Percentiles rank a stretch among this genome's conserved stretches.
Conservation (phyloP, 2,797 vertebrate genomes). For the Mormyrus hasselquistii region DNA sequence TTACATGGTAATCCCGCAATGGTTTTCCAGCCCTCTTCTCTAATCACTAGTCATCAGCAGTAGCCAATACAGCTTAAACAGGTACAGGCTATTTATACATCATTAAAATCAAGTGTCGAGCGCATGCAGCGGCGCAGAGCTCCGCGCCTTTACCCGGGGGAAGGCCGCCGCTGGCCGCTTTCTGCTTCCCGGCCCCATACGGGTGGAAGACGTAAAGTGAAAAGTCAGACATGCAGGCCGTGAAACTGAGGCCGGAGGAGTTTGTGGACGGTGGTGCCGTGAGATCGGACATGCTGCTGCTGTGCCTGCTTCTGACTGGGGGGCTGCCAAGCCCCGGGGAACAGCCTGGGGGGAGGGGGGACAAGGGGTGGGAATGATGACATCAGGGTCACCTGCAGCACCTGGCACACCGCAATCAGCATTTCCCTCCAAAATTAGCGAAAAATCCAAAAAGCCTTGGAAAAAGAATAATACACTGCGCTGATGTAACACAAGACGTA, state of each 20-base stretch:
- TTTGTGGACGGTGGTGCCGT: constrained; percentile 70
- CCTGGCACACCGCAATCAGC: not conserved
- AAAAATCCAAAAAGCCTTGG: not conserved
- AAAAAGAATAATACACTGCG: not conserved
- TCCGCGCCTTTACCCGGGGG: constrained; percentile 62
- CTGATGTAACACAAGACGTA: not conserved
- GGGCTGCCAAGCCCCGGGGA: constrained; percentile 82
- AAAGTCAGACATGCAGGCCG: constrained; percentile 98
- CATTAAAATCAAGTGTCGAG: not conserved
- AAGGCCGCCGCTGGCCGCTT: constrained; percentile 82
- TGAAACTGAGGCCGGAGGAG: constrained; percentile 95
- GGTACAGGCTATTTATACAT: not conserved
- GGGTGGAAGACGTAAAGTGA: constrained; percentile 97
- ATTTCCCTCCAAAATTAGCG: not conserved
- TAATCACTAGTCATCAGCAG: not conserved
- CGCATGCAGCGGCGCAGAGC: not conserved
- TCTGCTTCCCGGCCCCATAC: constrained; percentile 95
- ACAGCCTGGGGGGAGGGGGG: constrained; percentile 50
- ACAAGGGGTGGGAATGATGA: not conserved
- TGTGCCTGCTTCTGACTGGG: constrained; percentile 85
- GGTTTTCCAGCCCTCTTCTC: not conserved
- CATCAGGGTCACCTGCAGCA: not conserved
- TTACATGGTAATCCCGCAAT: not conserved
- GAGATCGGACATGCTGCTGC: constrained; percentile 94
- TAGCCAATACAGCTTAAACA: not conserved